Base-by-base conservation (phyloP, 2,888 invertebrate genomes). In the Meteorus colon region DNA sequence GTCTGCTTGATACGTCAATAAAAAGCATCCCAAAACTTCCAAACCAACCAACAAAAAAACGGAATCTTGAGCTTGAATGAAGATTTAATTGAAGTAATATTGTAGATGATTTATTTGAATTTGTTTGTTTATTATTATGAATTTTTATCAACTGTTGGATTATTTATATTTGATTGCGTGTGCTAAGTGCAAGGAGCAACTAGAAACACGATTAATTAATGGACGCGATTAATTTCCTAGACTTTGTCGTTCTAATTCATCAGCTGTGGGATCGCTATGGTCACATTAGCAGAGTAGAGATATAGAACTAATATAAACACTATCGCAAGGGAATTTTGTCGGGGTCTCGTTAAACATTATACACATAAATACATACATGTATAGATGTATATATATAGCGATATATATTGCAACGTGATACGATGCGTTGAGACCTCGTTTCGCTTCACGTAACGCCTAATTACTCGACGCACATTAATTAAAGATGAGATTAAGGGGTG, bases 381-480 rank as follows among this genome's bases (percentile, higher is more conserved):
- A 66, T 65, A 59, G 8, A 59, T 31, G 31, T 69, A 59, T 55
- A 55, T 6, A 29, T 69, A 55, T n/a, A 24, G n/a, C 8, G 2
- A 19, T 68, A 62, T 48, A 62, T 37, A 69, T 69, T 74, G 77
- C 70, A 75, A 74, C 67, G 74, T 69, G 72, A 73, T 73, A 65
- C 73, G 68, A 48, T 29, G 59, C 77, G 78, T 77, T 75, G 77
- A 71, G 76, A 73, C 72, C 60, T 77, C 78, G 75, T 78, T 77
- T 76, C 74, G 62, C 69, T 70, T 68, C 75, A 45, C 77, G 75
- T 77, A 62, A 77, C 77, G 77, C 78, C 82, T 83, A 80, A 82
- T 85, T 84, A 85, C 84, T 55, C 19, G 79, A 76, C 77, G 67
- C 48, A 74, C 75, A 79, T 83, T 84, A 83, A 83, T 84, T 82